Conservation (phyloP, 1,140 invertebrate species). For the Stenopsyche tienmushanensis region DNA sequence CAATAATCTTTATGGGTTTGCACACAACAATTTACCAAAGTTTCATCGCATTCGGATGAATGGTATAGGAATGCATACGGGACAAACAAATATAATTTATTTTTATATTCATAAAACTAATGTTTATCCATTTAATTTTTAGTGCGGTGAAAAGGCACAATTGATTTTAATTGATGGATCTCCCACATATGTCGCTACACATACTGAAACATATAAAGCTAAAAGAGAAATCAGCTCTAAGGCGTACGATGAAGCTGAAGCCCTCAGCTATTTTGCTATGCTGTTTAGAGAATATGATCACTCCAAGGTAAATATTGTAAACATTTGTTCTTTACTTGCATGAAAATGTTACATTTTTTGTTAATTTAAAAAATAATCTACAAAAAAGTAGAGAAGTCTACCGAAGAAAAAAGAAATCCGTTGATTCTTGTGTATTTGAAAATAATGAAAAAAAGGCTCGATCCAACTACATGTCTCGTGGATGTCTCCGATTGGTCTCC, state of each 20-base stretch:
- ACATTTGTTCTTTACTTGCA: not conserved
- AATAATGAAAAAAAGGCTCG: not conserved
- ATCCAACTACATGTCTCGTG: no score
- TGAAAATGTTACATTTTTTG: no score
- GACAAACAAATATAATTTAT: no score
- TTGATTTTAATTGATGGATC: constrained; percentile 90
- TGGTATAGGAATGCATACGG: no score
- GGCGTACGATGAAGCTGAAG: constrained; percentile 65
- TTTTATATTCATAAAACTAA: constrained; percentile 1
- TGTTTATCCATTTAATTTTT: constrained; percentile 6
- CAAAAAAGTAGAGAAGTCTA: no score
- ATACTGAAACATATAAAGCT: constrained; percentile 68
- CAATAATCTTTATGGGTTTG: no score
- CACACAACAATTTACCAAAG: no score
- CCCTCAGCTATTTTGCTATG: constrained; percentile 77
- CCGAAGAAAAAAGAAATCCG: not conserved
- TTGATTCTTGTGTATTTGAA: not conserved
- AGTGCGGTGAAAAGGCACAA: constrained; percentile 60
- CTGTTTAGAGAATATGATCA: constrained; percentile 80
- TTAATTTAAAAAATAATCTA: no score
- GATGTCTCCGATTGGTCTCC: no score
- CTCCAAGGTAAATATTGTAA: constrained; percentile 58
- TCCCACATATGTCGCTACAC: constrained; percentile 81
- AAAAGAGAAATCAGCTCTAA: constrained; percentile 48
- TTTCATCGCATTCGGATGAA: no score